Percentiles rank a stretch among this genome's conserved stretches.
phyloP scores from a whole-genome alignment of 2,888 invertebrate species.

The Cyaniris semiargus region DNA sequence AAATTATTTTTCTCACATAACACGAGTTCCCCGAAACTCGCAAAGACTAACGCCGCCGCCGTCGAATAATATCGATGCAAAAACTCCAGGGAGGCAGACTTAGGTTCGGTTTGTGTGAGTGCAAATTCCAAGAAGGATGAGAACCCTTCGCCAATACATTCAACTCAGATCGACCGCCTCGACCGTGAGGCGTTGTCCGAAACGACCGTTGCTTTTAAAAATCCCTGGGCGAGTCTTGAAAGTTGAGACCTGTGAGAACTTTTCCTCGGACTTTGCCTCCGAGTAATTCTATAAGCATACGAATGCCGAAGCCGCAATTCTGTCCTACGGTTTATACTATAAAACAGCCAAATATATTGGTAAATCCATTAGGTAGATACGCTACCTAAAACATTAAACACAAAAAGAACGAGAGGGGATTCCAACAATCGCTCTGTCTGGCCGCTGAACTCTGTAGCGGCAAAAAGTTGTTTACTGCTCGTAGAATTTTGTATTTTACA shows the following conservation, averaged over 20 bases:
- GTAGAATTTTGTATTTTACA: slow-evolving; percentile 29
- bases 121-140: slow-evolving; percentile 74
- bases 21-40: slow-evolving; percentile 38
- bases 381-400: slow-evolving; percentile 39
- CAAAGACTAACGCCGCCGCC: slow-evolving; percentile 38
- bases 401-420: slow-evolving; percentile 36
- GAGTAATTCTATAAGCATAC: not conserved
- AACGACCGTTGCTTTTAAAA: slow-evolving; percentile 60
- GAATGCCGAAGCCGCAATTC: not conserved
- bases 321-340: not conserved
- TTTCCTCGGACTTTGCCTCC: not conserved
- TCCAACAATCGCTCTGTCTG: slow-evolving; percentile 62
- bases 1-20: slow-evolving; percentile 16
- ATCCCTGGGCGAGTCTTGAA: slow-evolving; percentile 1
- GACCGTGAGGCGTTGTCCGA: slow-evolving; percentile 41
- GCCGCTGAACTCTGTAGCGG: slow-evolving; percentile 58
- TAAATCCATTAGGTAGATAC: not conserved
- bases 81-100: slow-evolving; percentile 51
- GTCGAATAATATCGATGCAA: slow-evolving; percentile 37
- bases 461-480: slow-evolving; percentile 45
- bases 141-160: slow-evolving; percentile 62
- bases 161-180: slow-evolving; percentile 59
- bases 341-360: not conserved
- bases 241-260: not conserved
- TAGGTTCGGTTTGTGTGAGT: slow-evolving; percentile 60